Evolutionary conservation across 2,113 vertebrate species (phyloP), one percentile per base, ranked within the genome.

Genomic region (rabbit (Oryctolagus cuniculus)): DNA sequence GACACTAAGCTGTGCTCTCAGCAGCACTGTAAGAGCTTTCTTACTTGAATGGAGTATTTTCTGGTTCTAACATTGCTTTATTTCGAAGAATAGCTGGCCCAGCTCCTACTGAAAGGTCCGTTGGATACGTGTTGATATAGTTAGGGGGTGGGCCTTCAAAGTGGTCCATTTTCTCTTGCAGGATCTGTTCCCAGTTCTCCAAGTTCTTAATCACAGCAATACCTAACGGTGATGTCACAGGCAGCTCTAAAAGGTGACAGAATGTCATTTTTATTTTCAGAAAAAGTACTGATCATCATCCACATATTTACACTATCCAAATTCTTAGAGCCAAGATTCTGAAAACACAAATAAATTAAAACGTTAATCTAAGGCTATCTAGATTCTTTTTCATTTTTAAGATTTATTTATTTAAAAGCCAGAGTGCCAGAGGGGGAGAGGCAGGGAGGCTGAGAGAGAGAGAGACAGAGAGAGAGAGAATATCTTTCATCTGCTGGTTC

Each of bases 11-110:
- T 74, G 70, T 2, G 10, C 0, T 64, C 22, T 78, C 69, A 61
- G 22, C 44, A 58, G 61, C 34, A 61, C 67, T 36, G 12, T 58
- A 91, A 91, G 11, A 82, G 69, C 24, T 44, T 1, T 84, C 99
- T 98, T 98, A 99, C 99, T 99, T 99, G 98, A 99, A 99, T 0
- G 99, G 99, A 24, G 99, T 99, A 98, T 99, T 99, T 97, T 99
- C 99, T 36, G 99, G 99, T 95, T 99, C 99, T 93, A 99, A 98
- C 99, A 99, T 99, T 70, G 99, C 99, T 98, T 99, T 99, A 96
- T 99, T 99, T 90, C 99, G 98, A 70, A 99, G 98, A 69, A 99
- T 81, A 93, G 99, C 99, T 29, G 99, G 99, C 75, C 99, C 99
- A 15, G 98, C 99, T 73, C 99, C 99, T 9, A 97, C 94, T 3